A percentile compares a stretch with the other conserved stretches of the same genome.
These are phyloP conservation scores for Luehdorfia chinensis DNA, from an alignment of 1,140 invertebrate genomes.

Conservation along the genomic window DNA sequence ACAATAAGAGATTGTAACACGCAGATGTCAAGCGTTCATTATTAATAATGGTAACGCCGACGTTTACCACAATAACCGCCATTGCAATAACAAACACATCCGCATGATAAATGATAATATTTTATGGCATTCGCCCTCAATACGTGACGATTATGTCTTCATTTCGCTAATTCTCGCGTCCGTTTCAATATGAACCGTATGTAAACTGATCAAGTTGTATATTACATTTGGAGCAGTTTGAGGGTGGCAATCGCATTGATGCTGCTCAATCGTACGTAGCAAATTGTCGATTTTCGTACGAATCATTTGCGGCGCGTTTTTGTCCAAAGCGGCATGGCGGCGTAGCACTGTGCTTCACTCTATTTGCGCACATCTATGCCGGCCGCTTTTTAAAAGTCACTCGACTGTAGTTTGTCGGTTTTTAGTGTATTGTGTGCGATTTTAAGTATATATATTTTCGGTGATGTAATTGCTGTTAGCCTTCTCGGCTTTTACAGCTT, in stretches of 20 bases:
- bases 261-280: conserved; percentile 65
- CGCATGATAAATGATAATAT: conserved; percentile 67
- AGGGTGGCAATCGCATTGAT: conserved; percentile 60
- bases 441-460: too few relatives aligned
- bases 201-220: neutral
- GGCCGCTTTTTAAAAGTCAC: conserved; percentile 36
- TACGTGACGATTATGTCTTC: conserved; percentile 54
- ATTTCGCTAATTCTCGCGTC: conserved; percentile 32
- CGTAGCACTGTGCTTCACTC: conserved; percentile 28
- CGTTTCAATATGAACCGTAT: neutral
- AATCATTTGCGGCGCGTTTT: conserved; percentile 45
- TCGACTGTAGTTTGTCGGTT: conserved; percentile 35
- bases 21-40: conserved; percentile 60
- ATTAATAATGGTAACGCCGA: conserved; percentile 63
- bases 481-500: too few relatives aligned
- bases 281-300: conserved; percentile 64
- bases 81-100: conserved; percentile 62
- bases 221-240: conserved; percentile 25
- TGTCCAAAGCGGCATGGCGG: conserved; percentile 17
- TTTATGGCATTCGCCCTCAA: conserved; percentile 64
- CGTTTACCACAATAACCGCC: conserved; percentile 64
- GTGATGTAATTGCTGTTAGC: too few relatives aligned
- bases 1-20: conserved; percentile 38
- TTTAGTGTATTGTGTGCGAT: conserved; percentile 19
- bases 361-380: conserved; percentile 24